phyloP scores from a whole-genome alignment of 2,888 invertebrate genomes.

The Himalopsyche tibetana region DNA sequence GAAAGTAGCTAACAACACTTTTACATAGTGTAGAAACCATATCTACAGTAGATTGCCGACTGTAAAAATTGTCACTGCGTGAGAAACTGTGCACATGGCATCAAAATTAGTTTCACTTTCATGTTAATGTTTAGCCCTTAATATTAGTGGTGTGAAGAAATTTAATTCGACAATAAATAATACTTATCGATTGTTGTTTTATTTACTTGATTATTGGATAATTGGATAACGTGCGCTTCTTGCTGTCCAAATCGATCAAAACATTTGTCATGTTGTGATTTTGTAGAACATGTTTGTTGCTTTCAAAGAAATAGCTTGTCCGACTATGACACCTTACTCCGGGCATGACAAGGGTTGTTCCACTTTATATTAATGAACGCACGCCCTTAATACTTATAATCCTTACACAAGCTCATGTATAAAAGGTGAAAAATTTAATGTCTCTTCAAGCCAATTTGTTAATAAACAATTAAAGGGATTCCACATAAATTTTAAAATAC shows the following conservation, averaged over 20 bases:
- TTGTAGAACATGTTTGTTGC: neutral
- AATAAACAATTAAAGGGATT: conserved; percentile 24
- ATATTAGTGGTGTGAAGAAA: too few species aligned
- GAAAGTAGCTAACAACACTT: too few species aligned
- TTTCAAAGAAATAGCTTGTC: conserved; percentile 48
- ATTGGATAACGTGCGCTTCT: neutral
- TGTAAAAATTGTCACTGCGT: too few species aligned
- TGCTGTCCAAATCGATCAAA: neutral
- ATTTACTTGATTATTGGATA: neutral
- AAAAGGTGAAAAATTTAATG: conserved; percentile 22
- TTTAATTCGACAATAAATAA: too few species aligned
- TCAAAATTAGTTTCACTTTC: too few species aligned
- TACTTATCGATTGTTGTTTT: too few species aligned
- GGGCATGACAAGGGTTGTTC: conserved; percentile 56
- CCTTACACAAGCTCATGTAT: conserved; percentile 18
- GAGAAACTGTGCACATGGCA: too few species aligned
- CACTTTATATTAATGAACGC: conserved; percentile 58
- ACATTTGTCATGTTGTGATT: conserved; percentile 15
- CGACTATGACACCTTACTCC: conserved; percentile 46
- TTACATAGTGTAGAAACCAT: too few species aligned
- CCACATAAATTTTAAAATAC: neutral
- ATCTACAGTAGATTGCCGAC: too few species aligned
- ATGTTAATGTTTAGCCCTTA: too few species aligned
- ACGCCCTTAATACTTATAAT: conserved; percentile 18
- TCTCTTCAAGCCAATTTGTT: conserved; percentile 20